These are phyloP conservation scores for Athene noctua DNA, from an alignment of 2,113 vertebrate genomes.

Conservation along the genomic window DNA sequence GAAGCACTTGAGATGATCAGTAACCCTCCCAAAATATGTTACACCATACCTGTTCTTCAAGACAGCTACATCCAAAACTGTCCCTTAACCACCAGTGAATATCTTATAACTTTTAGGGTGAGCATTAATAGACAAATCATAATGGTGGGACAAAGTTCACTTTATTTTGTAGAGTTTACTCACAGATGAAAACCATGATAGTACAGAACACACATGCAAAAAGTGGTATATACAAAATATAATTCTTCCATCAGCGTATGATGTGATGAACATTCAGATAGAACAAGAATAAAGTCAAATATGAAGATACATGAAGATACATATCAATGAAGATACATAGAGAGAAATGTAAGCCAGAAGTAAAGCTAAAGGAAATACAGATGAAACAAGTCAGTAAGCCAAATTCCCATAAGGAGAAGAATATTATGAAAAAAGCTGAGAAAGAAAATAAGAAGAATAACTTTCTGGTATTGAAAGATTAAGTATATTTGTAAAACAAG, in stretches of 20 bases:
- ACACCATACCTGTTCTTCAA: background rate
- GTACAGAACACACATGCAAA: background rate
- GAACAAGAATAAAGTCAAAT: background rate
- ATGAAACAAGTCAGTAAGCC: background rate
- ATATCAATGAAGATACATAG: background rate
- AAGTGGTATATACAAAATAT: background rate
- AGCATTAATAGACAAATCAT: background rate
- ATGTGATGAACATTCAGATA: background rate
- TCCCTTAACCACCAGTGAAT: background rate
- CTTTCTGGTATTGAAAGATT: background rate
- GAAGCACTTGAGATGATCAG: background rate
- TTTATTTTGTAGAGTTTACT: background rate
- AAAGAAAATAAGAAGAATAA: background rate
- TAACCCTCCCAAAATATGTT: background rate
- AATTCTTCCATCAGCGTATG: accelerated
- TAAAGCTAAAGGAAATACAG: background rate
- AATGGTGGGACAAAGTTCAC: too few relatives aligned
- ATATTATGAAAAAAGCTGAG: background rate
- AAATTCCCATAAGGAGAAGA: background rate
- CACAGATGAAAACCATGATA: background rate
- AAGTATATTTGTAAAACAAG: background rate
- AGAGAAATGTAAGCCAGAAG: background rate
- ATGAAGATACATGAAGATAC: too few relatives aligned
- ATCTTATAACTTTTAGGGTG: background rate
- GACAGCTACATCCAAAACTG: background rate